Evolutionary conservation across 2,888 invertebrate genomes (phyloP).

Genomic region (Anagyrus pseudococci): DNA sequence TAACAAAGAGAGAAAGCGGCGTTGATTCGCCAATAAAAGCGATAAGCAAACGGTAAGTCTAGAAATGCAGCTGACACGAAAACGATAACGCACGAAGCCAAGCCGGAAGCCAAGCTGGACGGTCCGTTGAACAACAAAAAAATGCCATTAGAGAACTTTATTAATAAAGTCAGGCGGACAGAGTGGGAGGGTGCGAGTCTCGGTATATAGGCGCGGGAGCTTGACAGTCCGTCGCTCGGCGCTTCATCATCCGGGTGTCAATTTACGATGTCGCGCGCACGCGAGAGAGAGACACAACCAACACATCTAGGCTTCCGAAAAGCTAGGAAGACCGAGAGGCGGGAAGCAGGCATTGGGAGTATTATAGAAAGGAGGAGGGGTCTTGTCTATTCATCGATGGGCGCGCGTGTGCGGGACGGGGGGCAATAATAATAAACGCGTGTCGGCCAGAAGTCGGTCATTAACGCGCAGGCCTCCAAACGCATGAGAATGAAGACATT

Average conservation of each 20-base stretch:
- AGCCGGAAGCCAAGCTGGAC: too few species aligned
- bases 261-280: conserved; percentile 31
- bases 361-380: neutral
- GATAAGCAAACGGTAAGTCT: too few species aligned
- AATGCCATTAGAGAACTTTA: too few species aligned
- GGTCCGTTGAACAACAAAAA: too few species aligned
- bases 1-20: too few species aligned
- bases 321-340: too few species aligned
- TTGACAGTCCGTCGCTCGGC: conserved; percentile 6
- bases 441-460: conserved; percentile 39
- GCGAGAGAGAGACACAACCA: too few species aligned
- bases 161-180: conserved; percentile 12
- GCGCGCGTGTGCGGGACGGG: conserved; percentile 6
- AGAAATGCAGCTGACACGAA: too few species aligned
- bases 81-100: too few species aligned
- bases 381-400: conserved; percentile 35
- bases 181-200: neutral
- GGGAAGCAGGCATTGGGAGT: too few species aligned
- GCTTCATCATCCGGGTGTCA: conserved; percentile 38
- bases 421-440: conserved; percentile 44
- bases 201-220: neutral
- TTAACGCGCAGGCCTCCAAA: conserved; percentile 36
- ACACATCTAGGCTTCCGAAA: too few species aligned
- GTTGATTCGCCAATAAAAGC: too few species aligned
- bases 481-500: conserved; percentile 44